Percentiles rank a stretch among this genome's conserved stretches.
These are phyloP conservation scores for Volucella inflata DNA, from an alignment of 2,888 invertebrate species.

Conservation along the genomic window DNA sequence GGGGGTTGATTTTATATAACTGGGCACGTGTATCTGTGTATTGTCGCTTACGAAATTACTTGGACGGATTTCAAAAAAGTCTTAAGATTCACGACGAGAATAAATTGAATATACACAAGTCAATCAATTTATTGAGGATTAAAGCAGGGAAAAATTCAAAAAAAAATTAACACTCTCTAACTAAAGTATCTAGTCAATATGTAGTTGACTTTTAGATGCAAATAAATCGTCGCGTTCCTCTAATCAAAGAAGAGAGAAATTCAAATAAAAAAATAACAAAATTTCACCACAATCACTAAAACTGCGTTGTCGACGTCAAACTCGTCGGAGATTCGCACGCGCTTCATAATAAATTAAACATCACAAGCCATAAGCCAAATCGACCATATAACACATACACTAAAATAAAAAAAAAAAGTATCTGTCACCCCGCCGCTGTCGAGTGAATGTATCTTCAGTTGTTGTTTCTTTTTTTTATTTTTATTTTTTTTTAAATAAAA, in stretches of 20 bases:
- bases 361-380: slow-evolving; percentile 30
- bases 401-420: too few relatives aligned
- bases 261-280: slow-evolving; percentile 38
- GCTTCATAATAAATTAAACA: slow-evolving; percentile 57
- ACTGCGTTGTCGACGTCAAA: not conserved
- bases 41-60: not conserved
- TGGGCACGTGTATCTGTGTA: not conserved
- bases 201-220: slow-evolving; percentile 9
- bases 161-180: not conserved
- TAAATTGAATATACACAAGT: not conserved
- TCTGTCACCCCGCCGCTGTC: not conserved
- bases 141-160: not conserved
- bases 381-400: slow-evolving; percentile 31
- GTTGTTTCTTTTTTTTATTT: slow-evolving; percentile 1
- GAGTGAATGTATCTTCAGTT: not conserved
- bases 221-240: not conserved
- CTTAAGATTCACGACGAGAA: not conserved
- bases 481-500: slow-evolving; percentile 41
- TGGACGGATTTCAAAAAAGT: slow-evolving; percentile 7
- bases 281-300: slow-evolving; percentile 52
- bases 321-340: slow-evolving; percentile 17
- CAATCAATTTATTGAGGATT: not conserved
- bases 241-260: slow-evolving; percentile 40
- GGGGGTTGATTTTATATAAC: not conserved
- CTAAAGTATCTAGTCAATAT: slow-evolving; percentile 28